Percentiles rank a stretch among this genome's conserved stretches.
Evolutionary conservation across 2,888 invertebrate species (phyloP).

Genomic region (Tenodera sinensis): DNA sequence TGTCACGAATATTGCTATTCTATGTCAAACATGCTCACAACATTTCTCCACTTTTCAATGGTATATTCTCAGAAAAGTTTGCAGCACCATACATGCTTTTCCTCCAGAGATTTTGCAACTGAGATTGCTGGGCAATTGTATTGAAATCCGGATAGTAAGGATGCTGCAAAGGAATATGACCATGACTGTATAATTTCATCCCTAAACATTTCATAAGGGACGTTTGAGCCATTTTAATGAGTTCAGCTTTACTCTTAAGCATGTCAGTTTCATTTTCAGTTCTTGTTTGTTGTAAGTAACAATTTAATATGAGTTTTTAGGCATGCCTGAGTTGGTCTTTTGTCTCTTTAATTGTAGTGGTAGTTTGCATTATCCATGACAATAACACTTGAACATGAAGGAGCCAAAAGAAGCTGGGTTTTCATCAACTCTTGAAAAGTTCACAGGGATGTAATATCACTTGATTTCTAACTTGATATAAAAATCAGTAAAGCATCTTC

Average conservation of each 20-base stretch:
- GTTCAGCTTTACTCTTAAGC: too few relatives aligned
- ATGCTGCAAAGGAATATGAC: constrained; percentile 33
- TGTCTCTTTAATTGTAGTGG: too few relatives aligned
- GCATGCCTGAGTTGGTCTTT: neutral
- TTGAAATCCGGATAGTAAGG: constrained; percentile 36
- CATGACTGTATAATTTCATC: constrained; percentile 10
- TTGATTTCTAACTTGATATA: neutral
- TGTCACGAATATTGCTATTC: neutral
- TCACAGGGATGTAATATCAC: neutral
- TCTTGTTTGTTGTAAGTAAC: too few relatives aligned
- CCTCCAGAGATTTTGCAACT: neutral
- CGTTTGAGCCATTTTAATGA: neutral
- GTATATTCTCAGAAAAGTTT: neutral
- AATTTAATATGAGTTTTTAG: neutral
- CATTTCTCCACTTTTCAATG: neutral
- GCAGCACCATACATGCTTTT: neutral
- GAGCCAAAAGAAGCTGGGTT: neutral
- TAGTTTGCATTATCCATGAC: neutral
- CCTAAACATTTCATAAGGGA: neutral
- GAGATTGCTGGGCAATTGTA: constrained; percentile 30
- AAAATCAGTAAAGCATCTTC: neutral
- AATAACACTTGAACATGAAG: neutral
- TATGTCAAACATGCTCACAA: neutral
- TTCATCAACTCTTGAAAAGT: neutral
- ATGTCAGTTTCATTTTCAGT: too few relatives aligned